phyloP scores from a whole-genome alignment of 2,888 invertebrate species.

The Xestoiulus laeticollis region DNA sequence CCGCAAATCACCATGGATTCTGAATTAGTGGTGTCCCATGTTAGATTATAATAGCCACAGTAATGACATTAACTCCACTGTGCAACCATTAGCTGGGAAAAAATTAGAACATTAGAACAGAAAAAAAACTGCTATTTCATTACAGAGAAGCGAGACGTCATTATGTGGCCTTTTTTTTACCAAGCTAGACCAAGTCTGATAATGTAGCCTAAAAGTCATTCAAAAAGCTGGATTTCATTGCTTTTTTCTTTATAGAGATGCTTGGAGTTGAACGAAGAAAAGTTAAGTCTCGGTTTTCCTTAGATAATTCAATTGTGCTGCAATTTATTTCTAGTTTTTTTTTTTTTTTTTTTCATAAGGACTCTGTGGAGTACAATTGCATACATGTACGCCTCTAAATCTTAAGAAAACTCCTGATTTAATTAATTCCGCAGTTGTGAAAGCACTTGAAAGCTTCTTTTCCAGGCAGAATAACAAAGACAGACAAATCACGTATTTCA shows the following conservation, averaged over 20 bases:
- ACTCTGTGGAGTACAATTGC: neutral
- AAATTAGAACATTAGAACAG: neutral
- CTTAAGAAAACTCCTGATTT: neutral
- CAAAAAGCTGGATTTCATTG: constrained; percentile 7
- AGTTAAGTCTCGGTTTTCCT: neutral
- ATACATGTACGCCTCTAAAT: neutral
- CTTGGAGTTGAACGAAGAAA: neutral
- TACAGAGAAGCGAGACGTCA: neutral
- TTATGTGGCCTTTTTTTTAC: neutral
- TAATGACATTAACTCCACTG: constrained; percentile 21
- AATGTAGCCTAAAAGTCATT: neutral
- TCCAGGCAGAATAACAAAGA: neutral
- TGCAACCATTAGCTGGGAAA: neutral
- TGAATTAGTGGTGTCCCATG: neutral
- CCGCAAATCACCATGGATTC: neutral
- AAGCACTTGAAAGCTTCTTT: neutral
- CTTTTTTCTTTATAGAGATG: neutral
- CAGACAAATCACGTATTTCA: too few species aligned
- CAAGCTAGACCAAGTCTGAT: neutral
- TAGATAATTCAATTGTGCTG: neutral
- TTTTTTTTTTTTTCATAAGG: neutral
- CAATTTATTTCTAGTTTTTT: too few species aligned
- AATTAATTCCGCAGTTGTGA: neutral
- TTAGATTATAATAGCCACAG: constrained; percentile 11
- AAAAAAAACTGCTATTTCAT: constrained; percentile 4